Percentiles rank a stretch among this genome's conserved stretches.
Conservation (phyloP, 1,140 invertebrate genomes). For the Hypothenemus hampei region DNA sequence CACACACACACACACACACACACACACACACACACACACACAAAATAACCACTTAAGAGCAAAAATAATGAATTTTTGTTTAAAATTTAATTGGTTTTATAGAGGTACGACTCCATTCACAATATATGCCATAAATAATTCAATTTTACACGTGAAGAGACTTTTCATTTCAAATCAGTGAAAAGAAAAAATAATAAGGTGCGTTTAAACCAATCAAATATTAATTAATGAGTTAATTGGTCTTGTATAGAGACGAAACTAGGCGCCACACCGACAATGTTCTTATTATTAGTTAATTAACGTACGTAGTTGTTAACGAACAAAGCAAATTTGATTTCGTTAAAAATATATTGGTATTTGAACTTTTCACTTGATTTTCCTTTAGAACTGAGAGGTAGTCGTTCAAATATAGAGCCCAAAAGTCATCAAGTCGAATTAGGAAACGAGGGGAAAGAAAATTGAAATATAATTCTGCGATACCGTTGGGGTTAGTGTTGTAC, state of each 20-base stretch:
- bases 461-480: slow-evolving; percentile 25
- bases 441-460: slow-evolving; percentile 24
- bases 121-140: too few relatives aligned
- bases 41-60: too few relatives aligned
- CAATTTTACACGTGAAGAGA: too few relatives aligned
- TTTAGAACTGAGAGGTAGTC: neutral
- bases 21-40: too few relatives aligned
- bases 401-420: slow-evolving; percentile 8
- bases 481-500: slow-evolving; percentile 13
- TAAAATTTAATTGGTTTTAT: too few relatives aligned
- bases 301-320: slow-evolving; percentile 8
- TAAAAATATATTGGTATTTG: neutral
- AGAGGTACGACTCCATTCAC: too few relatives aligned
- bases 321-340: neutral
- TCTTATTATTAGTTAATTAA: slow-evolving; percentile 13
- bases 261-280: neutral
- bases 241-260: slow-evolving; percentile 1
- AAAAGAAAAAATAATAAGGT: neutral
- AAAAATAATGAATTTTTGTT: too few relatives aligned
- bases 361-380: neutral
- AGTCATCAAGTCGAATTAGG: slow-evolving; percentile 20
- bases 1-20: too few relatives aligned
- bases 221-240: slow-evolving; percentile 15
- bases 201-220: neutral
- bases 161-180: too few relatives aligned